A percentile compares a stretch with the other conserved stretches of the same genome.
Conservation (phyloP, 2,888 invertebrate genomes). For the Caenorhabditis drosophilae region DNA sequence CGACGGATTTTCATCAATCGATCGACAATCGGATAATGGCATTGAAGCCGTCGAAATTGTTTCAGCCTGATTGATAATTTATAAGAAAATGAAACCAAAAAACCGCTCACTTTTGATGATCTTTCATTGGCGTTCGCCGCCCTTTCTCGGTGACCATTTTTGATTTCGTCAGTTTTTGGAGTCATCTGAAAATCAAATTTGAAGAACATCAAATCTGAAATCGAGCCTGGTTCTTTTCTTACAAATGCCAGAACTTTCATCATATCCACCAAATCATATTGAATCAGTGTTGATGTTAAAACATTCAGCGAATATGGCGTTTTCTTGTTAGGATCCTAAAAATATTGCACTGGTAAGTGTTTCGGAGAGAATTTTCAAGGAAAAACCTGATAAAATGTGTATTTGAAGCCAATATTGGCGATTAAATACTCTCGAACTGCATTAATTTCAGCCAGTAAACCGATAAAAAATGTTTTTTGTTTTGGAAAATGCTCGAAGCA, state of each 20-base stretch:
- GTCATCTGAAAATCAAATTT: too few species aligned
- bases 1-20: constrained; percentile 16
- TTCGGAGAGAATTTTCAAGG: not conserved
- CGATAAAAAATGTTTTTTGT: constrained; percentile 76
- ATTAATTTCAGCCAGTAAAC: constrained; percentile 85
- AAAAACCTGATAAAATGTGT: constrained; percentile 74
- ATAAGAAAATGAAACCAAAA: too few species aligned
- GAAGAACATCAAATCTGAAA: too few species aligned
- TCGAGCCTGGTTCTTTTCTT: too few species aligned
- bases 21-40: constrained; percentile 17
- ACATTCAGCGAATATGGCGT: constrained; percentile 78
- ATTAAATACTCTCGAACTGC: constrained; percentile 80
- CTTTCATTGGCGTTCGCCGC: constrained; percentile 73
- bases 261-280: constrained; percentile 83
- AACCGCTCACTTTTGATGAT: constrained; percentile 86
- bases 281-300: constrained; percentile 86
- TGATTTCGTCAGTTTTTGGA: constrained; percentile 51
- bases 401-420: constrained; percentile 85
- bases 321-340: constrained; percentile 28
- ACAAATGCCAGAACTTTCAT: constrained; percentile 90
- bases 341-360: not conserved
- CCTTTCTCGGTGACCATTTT: constrained; percentile 69
- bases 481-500: constrained; percentile 82
- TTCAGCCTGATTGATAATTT: constrained; percentile 70
- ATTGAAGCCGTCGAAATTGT: constrained; percentile 46